Percentiles rank a stretch among this genome's conserved stretches.
Evolutionary conservation across 2,888 invertebrate genomes (phyloP).

Genomic region (Cenopis cana): DNA sequence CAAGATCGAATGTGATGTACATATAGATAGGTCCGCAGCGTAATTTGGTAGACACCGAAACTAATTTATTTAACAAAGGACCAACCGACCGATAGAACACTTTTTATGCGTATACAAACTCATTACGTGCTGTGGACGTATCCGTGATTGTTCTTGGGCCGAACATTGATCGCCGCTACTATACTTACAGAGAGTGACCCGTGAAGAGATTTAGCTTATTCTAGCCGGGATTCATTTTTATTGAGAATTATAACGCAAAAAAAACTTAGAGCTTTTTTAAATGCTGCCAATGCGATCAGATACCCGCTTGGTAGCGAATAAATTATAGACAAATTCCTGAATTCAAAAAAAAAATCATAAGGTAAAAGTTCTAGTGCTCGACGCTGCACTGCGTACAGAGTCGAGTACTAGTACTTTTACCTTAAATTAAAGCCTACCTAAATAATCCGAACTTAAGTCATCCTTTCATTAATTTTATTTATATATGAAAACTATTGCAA

Average conservation of each 20-base stretch:
- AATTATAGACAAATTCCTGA: too few relatives aligned
- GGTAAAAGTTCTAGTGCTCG: too few relatives aligned
- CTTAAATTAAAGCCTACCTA: too few relatives aligned
- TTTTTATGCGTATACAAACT: slow-evolving; percentile 82
- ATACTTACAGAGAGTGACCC: slow-evolving; percentile 26
- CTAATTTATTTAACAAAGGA: slow-evolving; percentile 86
- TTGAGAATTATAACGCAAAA: slow-evolving; percentile 25
- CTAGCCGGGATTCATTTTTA: slow-evolving; percentile 25
- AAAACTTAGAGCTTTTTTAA: too few relatives aligned
- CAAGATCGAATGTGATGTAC: slow-evolving; percentile 74
- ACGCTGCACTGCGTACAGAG: too few relatives aligned
- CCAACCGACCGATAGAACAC: slow-evolving; percentile 79
- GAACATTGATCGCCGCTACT: slow-evolving; percentile 50
- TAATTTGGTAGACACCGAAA: slow-evolving; percentile 86
- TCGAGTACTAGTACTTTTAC: too few relatives aligned
- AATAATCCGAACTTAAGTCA: background rate
- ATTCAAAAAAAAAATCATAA: too few relatives aligned
- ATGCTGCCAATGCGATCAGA: too few relatives aligned
- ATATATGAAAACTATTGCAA: too few relatives aligned
- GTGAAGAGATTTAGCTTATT: slow-evolving; percentile 25
- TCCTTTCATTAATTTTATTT: too few relatives aligned
- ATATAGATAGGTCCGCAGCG: slow-evolving; percentile 82
- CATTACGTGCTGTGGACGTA: slow-evolving; percentile 67
- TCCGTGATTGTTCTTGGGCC: slow-evolving; percentile 57
- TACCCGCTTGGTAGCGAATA: too few relatives aligned